Percentiles rank a stretch among this genome's conserved stretches.
phyloP scores from a whole-genome alignment of 2,888 invertebrate genomes.

The Acleris emargana region DNA sequence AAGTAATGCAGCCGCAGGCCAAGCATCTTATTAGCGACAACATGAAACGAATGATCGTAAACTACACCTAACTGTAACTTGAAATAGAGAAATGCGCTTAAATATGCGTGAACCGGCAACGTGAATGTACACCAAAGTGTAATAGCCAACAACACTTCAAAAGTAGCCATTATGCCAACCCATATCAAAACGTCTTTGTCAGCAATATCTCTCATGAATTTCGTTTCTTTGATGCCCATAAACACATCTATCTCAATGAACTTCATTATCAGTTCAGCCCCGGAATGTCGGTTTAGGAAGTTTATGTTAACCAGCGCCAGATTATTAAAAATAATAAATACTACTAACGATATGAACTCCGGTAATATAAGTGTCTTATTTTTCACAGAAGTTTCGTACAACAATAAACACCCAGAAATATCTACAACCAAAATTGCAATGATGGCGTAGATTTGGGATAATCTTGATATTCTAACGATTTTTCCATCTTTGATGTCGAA shows the following conservation, averaged over 20 bases:
- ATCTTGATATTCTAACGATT: conserved; percentile 47
- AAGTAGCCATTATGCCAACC: conserved; percentile 40
- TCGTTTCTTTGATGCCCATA: conserved; percentile 60
- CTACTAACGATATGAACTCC: conserved; percentile 49
- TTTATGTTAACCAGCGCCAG: conserved; percentile 51
- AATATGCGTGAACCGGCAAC: conserved; percentile 40
- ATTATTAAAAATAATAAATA: conserved; percentile 50
- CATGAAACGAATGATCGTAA: conserved; percentile 52
- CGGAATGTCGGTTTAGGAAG: conserved; percentile 50
- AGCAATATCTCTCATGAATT: conserved; percentile 57
- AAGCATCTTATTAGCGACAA: conserved; percentile 47
- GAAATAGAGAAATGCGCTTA: conserved; percentile 49
- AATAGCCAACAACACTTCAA: conserved; percentile 42
- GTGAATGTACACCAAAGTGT: conserved; percentile 36
- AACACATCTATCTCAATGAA: conserved; percentile 59
- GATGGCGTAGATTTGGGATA: conserved; percentile 46
- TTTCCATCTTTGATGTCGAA: conserved; percentile 53
- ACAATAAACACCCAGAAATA: conserved; percentile 43
- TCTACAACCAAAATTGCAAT: conserved; percentile 44
- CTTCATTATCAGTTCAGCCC: conserved; percentile 48
- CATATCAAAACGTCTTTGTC: conserved; percentile 42
- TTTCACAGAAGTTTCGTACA: conserved; percentile 45
- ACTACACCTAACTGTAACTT: conserved; percentile 52
- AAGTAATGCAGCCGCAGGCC: conserved; percentile 57
- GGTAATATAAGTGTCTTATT: conserved; percentile 48